These are phyloP conservation scores for Xestia xanthographa DNA, from an alignment of 2,888 invertebrate species.

Conservation along the genomic window DNA sequence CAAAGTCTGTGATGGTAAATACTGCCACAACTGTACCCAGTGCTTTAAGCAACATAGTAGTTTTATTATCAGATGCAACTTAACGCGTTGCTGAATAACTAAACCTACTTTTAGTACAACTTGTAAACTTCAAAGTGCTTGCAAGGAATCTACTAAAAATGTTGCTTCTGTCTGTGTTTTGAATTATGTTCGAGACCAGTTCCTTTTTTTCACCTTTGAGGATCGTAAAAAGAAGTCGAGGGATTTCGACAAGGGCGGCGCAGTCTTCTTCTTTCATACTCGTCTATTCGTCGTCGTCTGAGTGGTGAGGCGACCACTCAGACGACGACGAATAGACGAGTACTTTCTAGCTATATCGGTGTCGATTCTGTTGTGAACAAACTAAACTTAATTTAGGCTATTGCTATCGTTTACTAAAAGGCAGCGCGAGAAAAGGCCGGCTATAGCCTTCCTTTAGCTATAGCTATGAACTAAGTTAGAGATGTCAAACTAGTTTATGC, in stretches of 20 bases:
- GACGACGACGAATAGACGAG: no score
- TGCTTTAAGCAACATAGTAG: conserved; percentile 36
- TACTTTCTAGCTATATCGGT: not conserved
- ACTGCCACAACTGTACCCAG: not conserved
- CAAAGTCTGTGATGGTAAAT: conserved; percentile 21
- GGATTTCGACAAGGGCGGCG: no score
- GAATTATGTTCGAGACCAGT: not conserved
- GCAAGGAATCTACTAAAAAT: conserved; percentile 15
- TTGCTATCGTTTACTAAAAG: no score
- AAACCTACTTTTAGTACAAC: conserved; percentile 32
- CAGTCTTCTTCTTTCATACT: not conserved
- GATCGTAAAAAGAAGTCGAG: not conserved
- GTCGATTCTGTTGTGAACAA: no score
- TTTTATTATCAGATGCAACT: conserved; percentile 37
- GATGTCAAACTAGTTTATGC: no score
- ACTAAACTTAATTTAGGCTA: no score
- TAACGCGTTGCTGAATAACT: conserved; percentile 46
- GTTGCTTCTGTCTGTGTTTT: not conserved
- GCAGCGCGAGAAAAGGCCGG: no score
- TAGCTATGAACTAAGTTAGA: no score
- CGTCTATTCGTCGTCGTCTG: not conserved
- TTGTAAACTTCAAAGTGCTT: conserved; percentile 36
- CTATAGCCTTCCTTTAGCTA: no score
- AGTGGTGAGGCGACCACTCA: no score
- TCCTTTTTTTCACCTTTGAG: not conserved